Conservation (phyloP, 2,797 vertebrate genomes). For the Microctenopoma stevenorrisi region DNA sequence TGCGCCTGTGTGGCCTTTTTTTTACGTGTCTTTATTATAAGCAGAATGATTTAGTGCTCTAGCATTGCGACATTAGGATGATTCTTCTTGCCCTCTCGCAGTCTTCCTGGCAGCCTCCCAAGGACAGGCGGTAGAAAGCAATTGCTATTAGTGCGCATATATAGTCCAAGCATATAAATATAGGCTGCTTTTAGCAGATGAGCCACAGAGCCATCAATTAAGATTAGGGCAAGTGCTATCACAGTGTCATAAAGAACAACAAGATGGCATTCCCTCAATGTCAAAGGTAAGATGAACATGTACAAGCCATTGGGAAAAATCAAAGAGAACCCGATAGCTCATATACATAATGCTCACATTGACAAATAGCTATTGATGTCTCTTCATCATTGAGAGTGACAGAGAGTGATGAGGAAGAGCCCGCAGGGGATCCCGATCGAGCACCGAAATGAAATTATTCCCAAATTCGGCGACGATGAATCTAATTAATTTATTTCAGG, state of each 20-base stretch:
- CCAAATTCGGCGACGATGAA: slow-evolving; percentile 51
- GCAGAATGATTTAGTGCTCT: slow-evolving; percentile 65
- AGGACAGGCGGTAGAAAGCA: slow-evolving; percentile 89
- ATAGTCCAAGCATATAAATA: slow-evolving; percentile 86
- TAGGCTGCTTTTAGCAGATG: slow-evolving; percentile 92
- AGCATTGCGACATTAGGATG: slow-evolving; percentile 75
- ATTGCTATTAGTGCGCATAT: slow-evolving; percentile 90
- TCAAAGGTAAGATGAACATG: slow-evolving; percentile 87
- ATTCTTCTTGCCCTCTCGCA: slow-evolving; percentile 74
- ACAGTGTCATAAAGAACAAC: slow-evolving; percentile 84
- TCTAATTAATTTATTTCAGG: slow-evolving; percentile 47
- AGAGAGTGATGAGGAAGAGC: slow-evolving; percentile 51
- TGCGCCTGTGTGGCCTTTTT: slow-evolving; percentile 16
- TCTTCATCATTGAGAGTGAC: slow-evolving; percentile 79
- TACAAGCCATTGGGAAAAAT: slow-evolving; percentile 60
- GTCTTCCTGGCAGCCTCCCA: slow-evolving; percentile 85
- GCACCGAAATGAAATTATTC: slow-evolving; percentile 53
- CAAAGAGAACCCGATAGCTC: slow-evolving; percentile 68
- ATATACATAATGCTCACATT: slow-evolving; percentile 79
- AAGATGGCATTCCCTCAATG: slow-evolving; percentile 83
- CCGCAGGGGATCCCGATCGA: slow-evolving; percentile 50
- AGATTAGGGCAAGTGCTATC: slow-evolving; percentile 84
- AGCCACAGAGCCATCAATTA: slow-evolving; percentile 87
- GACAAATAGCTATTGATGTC: slow-evolving; percentile 76
- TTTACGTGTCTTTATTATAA: slow-evolving; percentile 57